Evolutionary conservation across 2,888 invertebrate genomes (phyloP).

Genomic region (Zonitis immaculata): DNA sequence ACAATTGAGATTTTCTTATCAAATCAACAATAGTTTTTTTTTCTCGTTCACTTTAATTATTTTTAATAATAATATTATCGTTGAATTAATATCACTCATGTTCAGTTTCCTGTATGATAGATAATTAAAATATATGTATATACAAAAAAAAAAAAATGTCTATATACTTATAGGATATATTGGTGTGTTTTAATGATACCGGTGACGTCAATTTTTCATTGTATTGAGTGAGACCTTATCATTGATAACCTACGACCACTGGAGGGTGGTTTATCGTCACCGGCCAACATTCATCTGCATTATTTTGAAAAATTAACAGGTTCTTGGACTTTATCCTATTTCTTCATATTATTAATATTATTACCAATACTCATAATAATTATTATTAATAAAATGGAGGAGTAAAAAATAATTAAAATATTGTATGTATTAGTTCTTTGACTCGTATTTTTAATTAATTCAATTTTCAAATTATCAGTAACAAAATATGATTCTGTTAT

Average conservation of each 20-base stretch:
- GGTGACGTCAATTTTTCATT: conserved; percentile 26
- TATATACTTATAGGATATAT: not conserved
- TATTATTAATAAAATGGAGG: not conserved
- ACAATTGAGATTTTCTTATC: not conserved
- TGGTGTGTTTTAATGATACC: not conserved
- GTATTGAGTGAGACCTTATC: conserved; percentile 21
- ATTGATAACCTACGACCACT: conserved; percentile 26
- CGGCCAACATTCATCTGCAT: conserved; percentile 18
- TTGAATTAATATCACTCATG: not conserved
- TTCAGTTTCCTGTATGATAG: not conserved
- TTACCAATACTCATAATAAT: not conserved
- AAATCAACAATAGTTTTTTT: not conserved
- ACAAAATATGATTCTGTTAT: too few relatives aligned
- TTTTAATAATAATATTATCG: not conserved
- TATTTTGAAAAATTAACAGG: conserved; percentile 14
- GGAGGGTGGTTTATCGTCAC: conserved; percentile 30
- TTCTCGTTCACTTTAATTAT: not conserved
- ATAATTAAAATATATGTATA: not conserved
- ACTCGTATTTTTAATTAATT: too few relatives aligned
- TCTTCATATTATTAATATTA: not conserved
- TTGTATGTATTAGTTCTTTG: too few relatives aligned
- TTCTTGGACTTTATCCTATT: conserved; percentile 30
- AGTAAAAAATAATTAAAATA: too few relatives aligned
- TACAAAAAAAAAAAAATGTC: too few relatives aligned
- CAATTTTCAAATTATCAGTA: too few relatives aligned